A percentile compares a stretch with the other conserved stretches of the same genome.
Conservation (phyloP, 2,797 vertebrate genomes). For the Melanogrammus aeglefinus region DNA sequence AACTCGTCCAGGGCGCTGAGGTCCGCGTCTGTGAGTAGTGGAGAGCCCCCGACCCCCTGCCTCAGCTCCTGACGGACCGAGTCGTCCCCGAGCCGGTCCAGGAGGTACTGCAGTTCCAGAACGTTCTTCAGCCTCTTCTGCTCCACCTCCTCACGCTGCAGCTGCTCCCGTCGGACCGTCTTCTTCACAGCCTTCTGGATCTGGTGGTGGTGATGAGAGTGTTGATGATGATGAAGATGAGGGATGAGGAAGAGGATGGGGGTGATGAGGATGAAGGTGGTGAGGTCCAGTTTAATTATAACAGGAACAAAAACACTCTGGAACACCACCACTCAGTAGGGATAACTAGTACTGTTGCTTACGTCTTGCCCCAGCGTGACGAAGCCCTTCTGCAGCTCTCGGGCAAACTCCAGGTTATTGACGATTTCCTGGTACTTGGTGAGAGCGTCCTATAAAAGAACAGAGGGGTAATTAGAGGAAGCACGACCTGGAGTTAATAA, state of each 20-base stretch:
- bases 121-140: slow-evolving; percentile 89
- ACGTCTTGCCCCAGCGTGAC: slow-evolving; percentile 93
- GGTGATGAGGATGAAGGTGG: slow-evolving; percentile 11
- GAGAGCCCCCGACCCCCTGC: slow-evolving; percentile 79
- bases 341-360: slow-evolving; percentile 53
- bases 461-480: slow-evolving; percentile 2
- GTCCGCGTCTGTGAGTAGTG: slow-evolving; percentile 83
- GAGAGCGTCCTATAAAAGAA: slow-evolving; percentile 83
- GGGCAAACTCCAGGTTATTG: slow-evolving; percentile 94
- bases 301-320: background rate
- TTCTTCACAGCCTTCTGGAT: slow-evolving; percentile 96
- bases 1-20: slow-evolving; percentile 88
- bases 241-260: background rate
- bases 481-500: slow-evolving; percentile 5
- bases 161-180: slow-evolving; percentile 90
- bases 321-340: background rate
- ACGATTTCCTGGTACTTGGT: slow-evolving; percentile 92
- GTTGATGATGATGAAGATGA: slow-evolving; percentile 12
- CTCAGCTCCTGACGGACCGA: slow-evolving; percentile 87
- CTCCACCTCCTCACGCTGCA: slow-evolving; percentile 91
- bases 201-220: slow-evolving; percentile 57
- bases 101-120: slow-evolving; percentile 89
- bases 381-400: slow-evolving; percentile 93
- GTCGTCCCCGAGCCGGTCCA: slow-evolving; percentile 92
- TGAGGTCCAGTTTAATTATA: background rate